Percentiles rank a stretch among this genome's conserved stretches.
phyloP scores from a whole-genome alignment of 2,113 vertebrate genomes.

The Centropus bengalensis region DNA sequence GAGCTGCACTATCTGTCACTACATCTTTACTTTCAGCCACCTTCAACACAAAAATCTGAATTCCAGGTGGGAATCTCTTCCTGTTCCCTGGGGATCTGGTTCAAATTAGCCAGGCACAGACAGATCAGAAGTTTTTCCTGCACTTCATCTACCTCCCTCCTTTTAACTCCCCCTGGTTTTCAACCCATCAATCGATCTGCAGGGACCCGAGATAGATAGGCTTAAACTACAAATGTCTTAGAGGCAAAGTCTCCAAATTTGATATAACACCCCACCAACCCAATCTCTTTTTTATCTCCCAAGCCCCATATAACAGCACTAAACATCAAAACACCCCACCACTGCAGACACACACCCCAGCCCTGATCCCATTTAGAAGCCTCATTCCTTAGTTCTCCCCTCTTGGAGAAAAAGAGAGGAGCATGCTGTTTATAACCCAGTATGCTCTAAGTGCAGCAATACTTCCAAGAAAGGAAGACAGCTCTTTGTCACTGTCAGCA shows the following conservation, averaged over 20 bases:
- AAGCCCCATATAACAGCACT: background rate
- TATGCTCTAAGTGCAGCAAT: background rate
- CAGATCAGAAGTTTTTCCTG: background rate
- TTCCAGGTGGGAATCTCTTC: constrained; percentile 45
- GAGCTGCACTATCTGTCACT: background rate
- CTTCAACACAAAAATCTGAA: constrained; percentile 45
- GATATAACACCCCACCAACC: background rate
- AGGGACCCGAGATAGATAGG: background rate
- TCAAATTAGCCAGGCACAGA: background rate
- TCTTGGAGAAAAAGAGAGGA: background rate
- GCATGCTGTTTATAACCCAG: background rate
- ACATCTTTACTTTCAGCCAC: background rate
- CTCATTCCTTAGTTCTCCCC: background rate
- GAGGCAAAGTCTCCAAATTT: background rate
- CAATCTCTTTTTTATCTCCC: background rate
- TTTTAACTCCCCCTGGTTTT: constrained; percentile 12
- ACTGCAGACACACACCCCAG: background rate
- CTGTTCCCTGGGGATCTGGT: constrained; percentile 1
- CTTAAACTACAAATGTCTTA: background rate
- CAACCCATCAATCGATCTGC: background rate
- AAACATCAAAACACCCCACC: background rate
- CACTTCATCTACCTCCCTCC: background rate
- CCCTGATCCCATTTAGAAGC: background rate
- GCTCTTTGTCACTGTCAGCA: background rate
- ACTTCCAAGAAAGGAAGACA: background rate